Evolutionary conservation across 1,140 invertebrate genomes (phyloP), one percentile per base, ranked within the genome.

Genomic region (Calliphora vicina): DNA sequence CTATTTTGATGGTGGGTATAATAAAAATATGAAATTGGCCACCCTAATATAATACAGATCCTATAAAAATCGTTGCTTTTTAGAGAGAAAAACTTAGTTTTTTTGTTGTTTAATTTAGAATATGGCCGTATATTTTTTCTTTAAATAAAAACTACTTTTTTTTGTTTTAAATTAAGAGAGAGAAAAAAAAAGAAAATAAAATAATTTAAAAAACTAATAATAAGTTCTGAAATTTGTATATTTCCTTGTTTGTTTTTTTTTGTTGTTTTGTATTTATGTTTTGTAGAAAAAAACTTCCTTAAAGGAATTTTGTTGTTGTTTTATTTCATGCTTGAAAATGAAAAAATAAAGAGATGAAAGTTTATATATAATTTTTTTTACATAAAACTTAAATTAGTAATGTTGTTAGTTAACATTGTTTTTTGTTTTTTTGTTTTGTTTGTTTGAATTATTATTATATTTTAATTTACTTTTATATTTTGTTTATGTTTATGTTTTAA

Each of bases 351-450:
- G 23, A 71, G 80, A 82, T 71, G 57, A 71, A 82, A 61, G 80
- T 71, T 82, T 61, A n/a, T 61, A 29, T 67, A 35, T 81, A 61
- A 23, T 25, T 67, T 67, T 67, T 82, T 82, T 82, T 82, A 61
- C 45, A 35, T 83, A 83, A 83, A 78, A 80, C 82, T 83, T 83
- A 83, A 78, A 83, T 83, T 83, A 83, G 27, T 78, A 78, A 78
- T 78, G 35, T 27, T 45, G 23, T 83, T 78, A 27, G 73, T 78
- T 83, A 78, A 78, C 82, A 67, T 83, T 42, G 35, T 67, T 67
- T 8, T 43, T 61, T 78, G 67, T 61, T 61, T 50, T 15, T 76
- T n/a, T 45, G 2, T 78, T 78, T 45, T 78, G 9, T 74, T 43
- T 4, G 15, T 73, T n/a, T n/a, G n/a, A n/a, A n/a, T n/a, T 82